These are phyloP conservation scores for Tenebrosternarchus preto DNA, from an alignment of 2,113 vertebrate species.

Conservation along the genomic window DNA sequence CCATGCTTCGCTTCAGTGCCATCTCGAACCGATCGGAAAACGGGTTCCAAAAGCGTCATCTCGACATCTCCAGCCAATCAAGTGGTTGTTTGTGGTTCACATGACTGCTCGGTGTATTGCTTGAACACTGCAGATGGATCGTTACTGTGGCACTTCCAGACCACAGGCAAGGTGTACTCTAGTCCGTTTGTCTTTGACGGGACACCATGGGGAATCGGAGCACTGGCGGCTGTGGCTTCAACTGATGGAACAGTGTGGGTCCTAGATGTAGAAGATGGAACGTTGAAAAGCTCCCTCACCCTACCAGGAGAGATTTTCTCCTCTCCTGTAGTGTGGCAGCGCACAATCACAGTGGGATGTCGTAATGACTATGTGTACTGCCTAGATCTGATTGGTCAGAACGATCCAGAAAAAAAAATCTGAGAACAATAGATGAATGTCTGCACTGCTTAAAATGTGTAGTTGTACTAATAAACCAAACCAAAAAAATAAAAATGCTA, in stretches of 20 bases:
- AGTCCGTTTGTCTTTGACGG: conserved; percentile 82
- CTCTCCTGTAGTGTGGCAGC: conserved; percentile 83
- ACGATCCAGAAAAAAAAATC: not conserved
- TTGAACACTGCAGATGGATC: conserved; percentile 75
- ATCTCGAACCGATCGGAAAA: conserved; percentile 62
- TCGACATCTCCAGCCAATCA: conserved; percentile 56
- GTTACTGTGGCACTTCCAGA: conserved; percentile 84
- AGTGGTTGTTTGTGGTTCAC: conserved; percentile 87
- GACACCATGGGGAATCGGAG: conserved; percentile 54
- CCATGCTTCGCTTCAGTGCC: conserved; percentile 74
- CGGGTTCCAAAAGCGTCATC: conserved; percentile 74
- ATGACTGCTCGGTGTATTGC: conserved; percentile 86
- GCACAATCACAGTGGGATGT: conserved; percentile 84
- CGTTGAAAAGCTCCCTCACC: conserved; percentile 59
- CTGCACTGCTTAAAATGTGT: too few relatives aligned
- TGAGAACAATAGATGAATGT: too few relatives aligned
- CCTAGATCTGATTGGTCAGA: conserved; percentile 71
- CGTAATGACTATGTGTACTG: conserved; percentile 93
- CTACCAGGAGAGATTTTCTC: conserved; percentile 92
- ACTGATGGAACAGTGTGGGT: conserved; percentile 91
- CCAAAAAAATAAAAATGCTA: too few relatives aligned
- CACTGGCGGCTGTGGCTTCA: conserved; percentile 80
- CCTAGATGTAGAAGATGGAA: conserved; percentile 79
- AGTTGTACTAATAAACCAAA: too few relatives aligned
- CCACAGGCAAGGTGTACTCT: conserved; percentile 83